Evolutionary conservation across 2,797 vertebrate species (phyloP).

Genomic region (Carduelis carduelis): DNA sequence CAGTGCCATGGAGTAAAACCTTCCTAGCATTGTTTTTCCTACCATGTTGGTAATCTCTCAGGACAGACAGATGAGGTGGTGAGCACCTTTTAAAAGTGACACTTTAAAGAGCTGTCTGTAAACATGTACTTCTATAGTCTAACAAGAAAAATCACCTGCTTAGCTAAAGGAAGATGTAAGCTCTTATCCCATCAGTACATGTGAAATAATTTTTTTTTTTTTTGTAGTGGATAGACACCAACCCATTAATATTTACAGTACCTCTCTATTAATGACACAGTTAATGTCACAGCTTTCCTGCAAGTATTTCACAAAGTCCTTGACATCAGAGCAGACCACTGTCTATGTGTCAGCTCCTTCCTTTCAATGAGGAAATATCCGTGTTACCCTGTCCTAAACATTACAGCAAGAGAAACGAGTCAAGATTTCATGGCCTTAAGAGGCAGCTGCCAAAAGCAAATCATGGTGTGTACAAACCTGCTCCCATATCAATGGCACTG

Average conservation of each 20-base stretch:
- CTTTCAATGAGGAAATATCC: neutral
- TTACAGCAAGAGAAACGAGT: neutral
- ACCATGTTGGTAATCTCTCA: neutral
- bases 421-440: neutral
- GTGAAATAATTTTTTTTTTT: neutral
- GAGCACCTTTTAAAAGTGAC: neutral
- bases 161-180: neutral
- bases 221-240: neutral
- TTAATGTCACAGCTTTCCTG: neutral
- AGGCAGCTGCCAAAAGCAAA: neutral
- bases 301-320: neutral
- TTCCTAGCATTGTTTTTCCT: neutral
- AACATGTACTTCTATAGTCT: neutral
- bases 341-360: neutral
- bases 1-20: neutral
- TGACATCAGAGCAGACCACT: neutral
- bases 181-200: neutral
- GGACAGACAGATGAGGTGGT: neutral
- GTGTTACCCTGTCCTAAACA: neutral
- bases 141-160: neutral
- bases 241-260: neutral
- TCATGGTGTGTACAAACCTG: neutral
- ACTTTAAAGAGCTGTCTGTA: neutral
- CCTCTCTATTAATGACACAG: neutral
- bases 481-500: neutral